Evolutionary conservation across 2,888 invertebrate species (phyloP).

Genomic region (Drosophila colorata): DNA sequence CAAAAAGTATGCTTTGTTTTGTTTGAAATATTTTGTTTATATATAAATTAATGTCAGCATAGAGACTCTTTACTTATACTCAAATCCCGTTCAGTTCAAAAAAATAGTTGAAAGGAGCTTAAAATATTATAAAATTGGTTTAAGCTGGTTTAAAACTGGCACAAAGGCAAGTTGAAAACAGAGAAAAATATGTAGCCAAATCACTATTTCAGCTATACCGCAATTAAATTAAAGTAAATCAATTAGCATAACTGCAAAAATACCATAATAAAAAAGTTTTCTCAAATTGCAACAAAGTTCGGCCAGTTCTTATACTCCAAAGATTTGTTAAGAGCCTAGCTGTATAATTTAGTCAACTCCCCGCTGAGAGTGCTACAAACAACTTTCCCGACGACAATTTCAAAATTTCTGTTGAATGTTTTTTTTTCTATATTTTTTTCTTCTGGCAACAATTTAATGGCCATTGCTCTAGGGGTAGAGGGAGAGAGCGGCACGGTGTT

Average conservation of each 20-base stretch:
- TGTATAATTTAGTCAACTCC: slow-evolving; percentile 30
- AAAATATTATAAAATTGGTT: too few relatives aligned
- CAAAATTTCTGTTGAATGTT: slow-evolving; percentile 1
- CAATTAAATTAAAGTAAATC: slow-evolving; percentile 24
- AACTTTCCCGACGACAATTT: slow-evolving; percentile 33
- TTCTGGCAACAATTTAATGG: slow-evolving; percentile 15
- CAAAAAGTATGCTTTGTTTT: too few relatives aligned
- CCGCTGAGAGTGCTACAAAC: slow-evolving; percentile 19
- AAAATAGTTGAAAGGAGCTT: too few relatives aligned
- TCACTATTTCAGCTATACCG: neutral
- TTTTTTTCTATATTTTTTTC: slow-evolving; percentile 2
- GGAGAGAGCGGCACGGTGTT: slow-evolving; percentile 1
- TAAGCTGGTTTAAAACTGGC: neutral
- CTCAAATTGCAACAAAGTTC: slow-evolving; percentile 31
- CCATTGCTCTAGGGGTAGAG: slow-evolving; percentile 6
- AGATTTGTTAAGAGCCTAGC: slow-evolving; percentile 30
- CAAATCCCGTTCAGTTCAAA: too few relatives aligned
- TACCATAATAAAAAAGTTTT: slow-evolving; percentile 1
- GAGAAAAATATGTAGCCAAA: neutral
- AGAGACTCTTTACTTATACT: too few relatives aligned
- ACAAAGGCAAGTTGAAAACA: too few relatives aligned
- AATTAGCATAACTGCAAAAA: slow-evolving; percentile 32
- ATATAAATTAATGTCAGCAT: too few relatives aligned
- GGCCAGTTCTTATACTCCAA: neutral
- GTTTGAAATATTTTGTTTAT: too few relatives aligned